Percentiles rank a stretch among this genome's conserved stretches.
Evolutionary conservation across 2,113 vertebrate genomes (phyloP).

Genomic region (Tetraodon nigroviridis): DNA sequence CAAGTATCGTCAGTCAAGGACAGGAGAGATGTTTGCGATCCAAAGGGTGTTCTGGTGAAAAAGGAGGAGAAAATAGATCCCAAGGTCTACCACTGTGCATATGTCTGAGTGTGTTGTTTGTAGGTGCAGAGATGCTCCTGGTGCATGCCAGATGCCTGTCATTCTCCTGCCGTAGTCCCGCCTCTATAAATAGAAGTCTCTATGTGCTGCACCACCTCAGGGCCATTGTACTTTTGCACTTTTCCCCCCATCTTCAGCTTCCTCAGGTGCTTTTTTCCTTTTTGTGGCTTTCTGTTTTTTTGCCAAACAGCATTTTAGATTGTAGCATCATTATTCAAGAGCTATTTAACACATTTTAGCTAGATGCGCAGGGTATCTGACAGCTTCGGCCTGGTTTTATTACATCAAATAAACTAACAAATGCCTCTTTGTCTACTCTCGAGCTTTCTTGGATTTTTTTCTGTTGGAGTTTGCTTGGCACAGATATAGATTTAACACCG

Average conservation of each 20-base stretch:
- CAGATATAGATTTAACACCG: too few relatives aligned
- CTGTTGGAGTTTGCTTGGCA: too few relatives aligned
- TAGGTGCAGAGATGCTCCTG: conserved; percentile 37
- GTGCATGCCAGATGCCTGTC: conserved; percentile 57
- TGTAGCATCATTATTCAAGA: conserved; percentile 32
- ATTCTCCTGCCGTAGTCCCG: conserved; percentile 53
- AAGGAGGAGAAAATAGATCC: conserved; percentile 15
- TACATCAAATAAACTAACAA: too few relatives aligned
- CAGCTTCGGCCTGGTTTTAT: too few relatives aligned
- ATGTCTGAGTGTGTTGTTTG: conserved; percentile 40
- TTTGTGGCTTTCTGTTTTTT: conserved; percentile 30
- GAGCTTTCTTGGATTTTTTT: too few relatives aligned
- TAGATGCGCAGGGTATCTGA: background rate
- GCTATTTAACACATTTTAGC: conserved; percentile 29
- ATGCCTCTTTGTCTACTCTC: too few relatives aligned
- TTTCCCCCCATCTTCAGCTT: conserved; percentile 22
- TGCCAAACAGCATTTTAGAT: conserved; percentile 37
- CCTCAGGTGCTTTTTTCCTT: conserved; percentile 15
- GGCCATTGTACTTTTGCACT: conserved; percentile 44
- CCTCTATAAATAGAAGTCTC: conserved; percentile 69
- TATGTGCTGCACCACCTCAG: conserved; percentile 46
- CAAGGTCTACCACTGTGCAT: conserved; percentile 31
- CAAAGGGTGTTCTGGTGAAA: background rate
- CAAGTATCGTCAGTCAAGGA: background rate
- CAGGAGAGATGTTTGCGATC: background rate